Evolutionary conservation across 1,140 invertebrate genomes (phyloP), one percentile per base, ranked within the genome.

Genomic region (Eriosoma lanigerum): DNA sequence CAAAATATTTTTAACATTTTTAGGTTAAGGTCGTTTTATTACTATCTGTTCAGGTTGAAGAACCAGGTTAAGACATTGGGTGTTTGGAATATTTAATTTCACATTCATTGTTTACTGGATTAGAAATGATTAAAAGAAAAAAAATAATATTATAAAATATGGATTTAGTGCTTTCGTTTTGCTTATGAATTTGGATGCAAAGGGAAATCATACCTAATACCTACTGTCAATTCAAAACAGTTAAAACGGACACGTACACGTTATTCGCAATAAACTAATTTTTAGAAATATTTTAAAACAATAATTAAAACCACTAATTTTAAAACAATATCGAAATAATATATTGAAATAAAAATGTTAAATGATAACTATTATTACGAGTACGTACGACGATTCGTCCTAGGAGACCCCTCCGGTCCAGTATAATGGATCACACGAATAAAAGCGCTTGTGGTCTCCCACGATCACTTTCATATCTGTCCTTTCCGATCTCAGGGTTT

Each of bases 381-480:
- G 8, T 32, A 38, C 38, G 29, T 17, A 32, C 8, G 44, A 48
- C 12, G 26, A 68, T 10, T 26, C 6, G 44, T 68, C 21, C n/a
- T 26, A 66, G 32, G 38, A 15, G 13, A 29, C 26, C 70, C 50
- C 50, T 56, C 48, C 10, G 70, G 70, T 56, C 29, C 50, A 52
- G 26, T 48, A 73, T 73, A 73, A 73, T 56, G 70, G 73, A 76
- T 38, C 52, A 58, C 73, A 58, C 32, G 54, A 46, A 76, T 76
- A 68, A 68, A 68, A 68, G n/a, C 21, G 38, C 66, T 64, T 44
- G 26, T 76, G 32, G 29, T 76, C 73, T 76, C 73, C 50, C 73
- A 76, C 73, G 52, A 76, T 76, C 54, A 76, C 73, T 76, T 76
- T 76, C 73, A 76, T 76, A 76, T 76, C 73, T 56, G 54, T 76